Base-by-base conservation (phyloP, 1,140 invertebrate species). In the Caerostris darwini region DNA sequence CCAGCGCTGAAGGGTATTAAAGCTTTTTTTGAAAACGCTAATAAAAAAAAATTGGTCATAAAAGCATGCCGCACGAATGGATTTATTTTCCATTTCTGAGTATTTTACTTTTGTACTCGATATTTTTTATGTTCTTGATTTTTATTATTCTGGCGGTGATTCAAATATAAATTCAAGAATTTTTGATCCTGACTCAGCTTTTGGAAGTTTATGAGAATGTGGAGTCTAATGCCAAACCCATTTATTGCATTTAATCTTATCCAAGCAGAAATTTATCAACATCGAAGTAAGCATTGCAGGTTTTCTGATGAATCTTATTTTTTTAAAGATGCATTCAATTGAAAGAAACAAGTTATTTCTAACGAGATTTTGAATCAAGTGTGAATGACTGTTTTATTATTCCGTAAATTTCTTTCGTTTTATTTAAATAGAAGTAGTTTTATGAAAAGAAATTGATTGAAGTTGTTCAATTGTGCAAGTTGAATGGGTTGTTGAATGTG, bases 11-110 rank as follows among this genome's bases (percentile, higher is more conserved):
- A 34, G 56, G 82, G 54, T 83, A 83, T 83, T 83, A 83, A 83
- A 58, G 82, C 53, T 17, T 83, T 83, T 83, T 56, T 83, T 34
- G 34, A 57, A 83, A 83, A 50, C 82, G 54, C 53, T 56, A 77
- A 77, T 77, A 77, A 83, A 83, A 64, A n/a, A 83, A 83, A 83
- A 83, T 83, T 83, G 56, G 17, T 58, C 56, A 83, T 83, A 83
- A 83, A 83, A 83, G 56, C 82, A n/a, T 83, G 54, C 82, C 6
- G 53, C 14, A 83, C 56, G 56, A 83, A 83, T 57, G 82, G 82
- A 83, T 83, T 83, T 83, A 83, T 83, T 83, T 83, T 83, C 82
- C 82, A 83, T 83, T 83, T 83, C 71, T 77, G 71, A 77, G 50
- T 53, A 77, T 77, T 77, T 77, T 77, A 50, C 71, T 77, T 77